phyloP scores from a whole-genome alignment of 2,113 vertebrate genomes.

The Aegithalos caudatus region DNA sequence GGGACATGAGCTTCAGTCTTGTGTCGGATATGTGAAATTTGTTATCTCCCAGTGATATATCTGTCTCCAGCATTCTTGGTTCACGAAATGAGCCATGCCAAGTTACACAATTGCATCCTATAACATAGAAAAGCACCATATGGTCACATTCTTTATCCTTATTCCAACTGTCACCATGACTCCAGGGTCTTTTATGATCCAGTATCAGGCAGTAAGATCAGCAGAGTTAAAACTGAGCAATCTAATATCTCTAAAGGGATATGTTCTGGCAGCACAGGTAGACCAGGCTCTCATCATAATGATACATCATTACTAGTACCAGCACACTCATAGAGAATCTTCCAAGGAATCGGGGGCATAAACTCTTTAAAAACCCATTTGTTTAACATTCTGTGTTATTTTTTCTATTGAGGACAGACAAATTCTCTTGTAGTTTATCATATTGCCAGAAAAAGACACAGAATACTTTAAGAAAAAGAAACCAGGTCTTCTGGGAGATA shows the following conservation, averaged over 20 bases:
- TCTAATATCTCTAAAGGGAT: background rate
- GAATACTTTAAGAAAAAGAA: background rate
- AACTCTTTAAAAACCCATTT: background rate
- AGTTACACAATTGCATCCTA: constrained; percentile 12
- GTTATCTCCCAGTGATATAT: background rate
- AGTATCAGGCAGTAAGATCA: background rate
- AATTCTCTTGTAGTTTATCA: background rate
- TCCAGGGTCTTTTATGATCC: background rate
- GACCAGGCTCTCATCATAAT: background rate
- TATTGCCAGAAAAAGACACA: background rate
- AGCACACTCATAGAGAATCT: background rate
- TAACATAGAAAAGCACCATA: constrained; percentile 15
- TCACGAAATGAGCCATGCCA: constrained; percentile 6
- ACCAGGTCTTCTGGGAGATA: background rate
- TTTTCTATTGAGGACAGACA: background rate
- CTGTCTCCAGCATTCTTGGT: background rate
- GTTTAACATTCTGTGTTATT: background rate
- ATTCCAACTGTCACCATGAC: background rate
- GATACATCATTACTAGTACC: background rate
- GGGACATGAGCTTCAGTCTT: background rate
- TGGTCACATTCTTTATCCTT: constrained; percentile 21
- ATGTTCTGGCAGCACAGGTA: background rate
- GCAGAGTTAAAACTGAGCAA: background rate
- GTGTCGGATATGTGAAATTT: background rate
- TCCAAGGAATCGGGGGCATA: background rate